Percentiles rank a stretch among this genome's conserved stretches.
Conservation (phyloP, 2,113 vertebrate species). For the Ramphastos sulfuratus region DNA sequence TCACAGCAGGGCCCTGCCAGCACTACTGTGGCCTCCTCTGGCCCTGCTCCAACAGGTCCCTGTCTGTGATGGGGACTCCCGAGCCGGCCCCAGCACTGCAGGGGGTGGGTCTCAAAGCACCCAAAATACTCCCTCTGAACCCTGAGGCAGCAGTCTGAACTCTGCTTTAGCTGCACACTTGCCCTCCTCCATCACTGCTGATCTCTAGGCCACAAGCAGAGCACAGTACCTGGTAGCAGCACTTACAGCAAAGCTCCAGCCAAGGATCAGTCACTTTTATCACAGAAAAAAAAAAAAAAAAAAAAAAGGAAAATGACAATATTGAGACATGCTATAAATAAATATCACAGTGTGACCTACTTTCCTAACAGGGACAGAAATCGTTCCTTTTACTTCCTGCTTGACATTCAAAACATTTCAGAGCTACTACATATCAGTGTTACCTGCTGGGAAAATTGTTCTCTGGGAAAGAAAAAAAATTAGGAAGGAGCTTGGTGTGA, state of each 20-base stretch:
- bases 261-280: background rate
- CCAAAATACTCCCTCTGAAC: rapidly evolving
- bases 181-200: background rate
- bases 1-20: too few relatives aligned
- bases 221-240: background rate
- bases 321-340: constrained; percentile 39
- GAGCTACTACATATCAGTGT: rapidly evolving
- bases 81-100: background rate
- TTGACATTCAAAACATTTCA: background rate
- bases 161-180: background rate
- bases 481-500: background rate
- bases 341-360: constrained; percentile 10
- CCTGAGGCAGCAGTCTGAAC: background rate
- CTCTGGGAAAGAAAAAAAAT: background rate
- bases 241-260: background rate
- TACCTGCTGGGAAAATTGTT: background rate
- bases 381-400: constrained; percentile 8
- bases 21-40: too few relatives aligned
- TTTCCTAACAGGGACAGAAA: background rate
- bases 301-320: background rate
- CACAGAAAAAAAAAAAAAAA: background rate
- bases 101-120: background rate
- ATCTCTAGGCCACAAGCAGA: background rate
- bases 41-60: too few relatives aligned
- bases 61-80: too few relatives aligned